Evolutionary conservation across 2,888 invertebrate genomes (phyloP).

Genomic region (Minunthozetes semirufus): DNA sequence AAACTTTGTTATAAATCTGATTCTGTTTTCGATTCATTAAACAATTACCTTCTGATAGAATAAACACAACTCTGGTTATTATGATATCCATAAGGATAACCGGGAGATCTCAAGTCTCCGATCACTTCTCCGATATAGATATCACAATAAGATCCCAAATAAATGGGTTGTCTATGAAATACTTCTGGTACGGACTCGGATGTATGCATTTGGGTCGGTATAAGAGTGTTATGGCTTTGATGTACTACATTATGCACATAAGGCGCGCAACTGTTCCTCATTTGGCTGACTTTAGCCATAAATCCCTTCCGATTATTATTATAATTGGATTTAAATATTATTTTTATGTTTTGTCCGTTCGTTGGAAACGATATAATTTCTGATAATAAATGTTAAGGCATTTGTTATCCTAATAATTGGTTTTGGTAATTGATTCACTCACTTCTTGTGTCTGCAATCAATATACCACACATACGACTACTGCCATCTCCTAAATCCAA

Average conservation of each 20-base stretch:
- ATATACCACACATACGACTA: conserved; percentile 39
- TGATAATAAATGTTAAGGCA: background rate
- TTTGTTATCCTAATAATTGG: too few species aligned
- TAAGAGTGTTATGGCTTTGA: too few species aligned
- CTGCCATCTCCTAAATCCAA: conserved; percentile 40
- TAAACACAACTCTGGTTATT: conserved; percentile 40
- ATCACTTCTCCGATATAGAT: conserved; percentile 39
- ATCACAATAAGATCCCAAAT: conserved; percentile 39
- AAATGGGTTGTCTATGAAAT: conserved; percentile 26
- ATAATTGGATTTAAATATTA: conserved; percentile 39
- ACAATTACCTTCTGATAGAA: conserved; percentile 33
- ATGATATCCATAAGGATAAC: conserved; percentile 40
- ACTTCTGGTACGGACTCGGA: background rate
- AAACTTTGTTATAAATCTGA: background rate
- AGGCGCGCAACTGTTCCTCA: conserved; percentile 39
- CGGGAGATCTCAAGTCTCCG: conserved; percentile 40
- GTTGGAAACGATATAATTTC: background rate
- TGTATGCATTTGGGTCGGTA: background rate
- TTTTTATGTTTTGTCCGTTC: conserved; percentile 37
- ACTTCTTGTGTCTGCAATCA: conserved; percentile 42
- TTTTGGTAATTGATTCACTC: conserved; percentile 16
- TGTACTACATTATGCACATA: background rate
- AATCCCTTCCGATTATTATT: conserved; percentile 40
- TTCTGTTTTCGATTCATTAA: background rate
- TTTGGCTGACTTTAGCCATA: conserved; percentile 41